Evolutionary conservation across 2,888 invertebrate genomes (phyloP).

Genomic region (Drosophila atripex): DNA sequence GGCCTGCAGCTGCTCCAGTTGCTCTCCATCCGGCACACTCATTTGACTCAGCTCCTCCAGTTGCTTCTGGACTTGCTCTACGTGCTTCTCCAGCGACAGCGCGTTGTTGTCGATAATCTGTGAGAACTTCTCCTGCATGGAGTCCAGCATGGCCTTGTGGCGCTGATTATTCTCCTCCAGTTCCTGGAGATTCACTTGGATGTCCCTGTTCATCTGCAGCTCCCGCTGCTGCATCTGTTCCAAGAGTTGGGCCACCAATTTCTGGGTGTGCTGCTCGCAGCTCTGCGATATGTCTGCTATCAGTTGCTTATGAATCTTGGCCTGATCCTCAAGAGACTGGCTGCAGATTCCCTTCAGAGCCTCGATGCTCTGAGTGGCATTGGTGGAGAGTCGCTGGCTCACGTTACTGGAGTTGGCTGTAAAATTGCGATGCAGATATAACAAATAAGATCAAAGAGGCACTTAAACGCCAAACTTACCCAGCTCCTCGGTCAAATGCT

Average conservation of each 20-base stretch:
- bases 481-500: slow-evolving; percentile 76
- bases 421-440: neutral
- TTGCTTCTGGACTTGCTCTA: slow-evolving; percentile 55
- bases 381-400: slow-evolving; percentile 68
- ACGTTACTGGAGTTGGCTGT: slow-evolving; percentile 68
- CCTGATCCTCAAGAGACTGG: slow-evolving; percentile 58
- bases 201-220: slow-evolving; percentile 57
- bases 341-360: slow-evolving; percentile 64
- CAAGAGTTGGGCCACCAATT: slow-evolving; percentile 57
- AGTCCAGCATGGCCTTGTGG: slow-evolving; percentile 64
- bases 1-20: slow-evolving; percentile 56
- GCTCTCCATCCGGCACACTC: slow-evolving; percentile 46
- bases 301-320: slow-evolving; percentile 61
- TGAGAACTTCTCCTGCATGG: slow-evolving; percentile 62
- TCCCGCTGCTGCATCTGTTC: slow-evolving; percentile 68
- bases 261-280: slow-evolving; percentile 61
- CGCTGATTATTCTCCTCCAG: slow-evolving; percentile 66
- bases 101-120: slow-evolving; percentile 55
- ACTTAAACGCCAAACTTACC: slow-evolving; percentile 47
- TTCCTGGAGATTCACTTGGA: slow-evolving; percentile 62
- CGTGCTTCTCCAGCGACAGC: slow-evolving; percentile 54
- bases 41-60: slow-evolving; percentile 59
- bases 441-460: neutral
- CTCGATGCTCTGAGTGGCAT: slow-evolving; percentile 69
- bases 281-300: slow-evolving; percentile 44